These are phyloP conservation scores for Petromus typicus DNA, from an alignment of 2,113 vertebrate species.

Conservation along the genomic window DNA sequence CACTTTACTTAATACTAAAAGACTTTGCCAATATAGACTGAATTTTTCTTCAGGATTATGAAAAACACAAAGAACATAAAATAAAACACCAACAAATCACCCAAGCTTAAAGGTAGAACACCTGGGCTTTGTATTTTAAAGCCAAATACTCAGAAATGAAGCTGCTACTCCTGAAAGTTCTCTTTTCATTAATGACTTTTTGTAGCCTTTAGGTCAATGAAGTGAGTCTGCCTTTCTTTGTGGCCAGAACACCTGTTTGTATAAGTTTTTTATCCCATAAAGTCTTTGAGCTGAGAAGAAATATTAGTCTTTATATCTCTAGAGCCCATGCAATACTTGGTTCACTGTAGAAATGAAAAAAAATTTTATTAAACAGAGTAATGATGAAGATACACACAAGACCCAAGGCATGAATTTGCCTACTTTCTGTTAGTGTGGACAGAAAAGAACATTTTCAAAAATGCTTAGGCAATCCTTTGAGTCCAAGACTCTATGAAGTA, in stretches of 20 bases:
- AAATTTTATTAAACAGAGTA: slow-evolving; percentile 8
- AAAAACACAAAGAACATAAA: not conserved
- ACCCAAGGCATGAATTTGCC: not conserved
- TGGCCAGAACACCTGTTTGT: not conserved
- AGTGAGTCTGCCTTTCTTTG: not conserved
- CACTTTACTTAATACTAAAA: slow-evolving; percentile 59
- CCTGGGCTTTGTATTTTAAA: not conserved
- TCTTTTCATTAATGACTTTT: slow-evolving; percentile 34
- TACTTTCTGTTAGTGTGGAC: not conserved
- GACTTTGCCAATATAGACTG: slow-evolving; percentile 5
- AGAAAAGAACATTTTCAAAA: not conserved
- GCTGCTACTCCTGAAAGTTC: not conserved
- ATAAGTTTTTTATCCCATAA: not conserved
- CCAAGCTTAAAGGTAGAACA: slow-evolving; percentile 1
- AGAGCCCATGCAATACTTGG: not conserved
- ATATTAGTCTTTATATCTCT: not conserved
- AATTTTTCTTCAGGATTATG: not conserved
- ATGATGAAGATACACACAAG: not conserved
- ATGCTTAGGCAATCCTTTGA: not conserved
- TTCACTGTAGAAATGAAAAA: not conserved
- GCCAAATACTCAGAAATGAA: slow-evolving; percentile 1
- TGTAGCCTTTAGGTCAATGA: slow-evolving; percentile 20
- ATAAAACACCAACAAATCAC: not conserved
- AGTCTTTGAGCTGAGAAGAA: not conserved
- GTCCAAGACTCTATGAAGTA: not conserved